Base-by-base conservation (phyloP, 1,140 invertebrate species). In the Helicoverpa armigera region DNA sequence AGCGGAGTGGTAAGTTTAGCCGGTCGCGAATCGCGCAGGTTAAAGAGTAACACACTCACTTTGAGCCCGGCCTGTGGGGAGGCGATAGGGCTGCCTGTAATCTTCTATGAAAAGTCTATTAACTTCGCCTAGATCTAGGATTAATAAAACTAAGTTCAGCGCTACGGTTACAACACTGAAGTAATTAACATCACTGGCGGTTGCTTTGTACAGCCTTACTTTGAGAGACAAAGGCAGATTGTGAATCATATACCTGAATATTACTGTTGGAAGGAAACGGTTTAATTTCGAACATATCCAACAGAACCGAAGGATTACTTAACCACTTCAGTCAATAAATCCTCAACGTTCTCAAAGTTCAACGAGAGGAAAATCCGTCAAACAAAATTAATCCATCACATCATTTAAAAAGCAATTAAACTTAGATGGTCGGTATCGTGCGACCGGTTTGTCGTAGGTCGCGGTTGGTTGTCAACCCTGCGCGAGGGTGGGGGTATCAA, bases 41-140 rank as follows among this genome's bases (percentile, higher is more conserved):
- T 94, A 94, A 94, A 94, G 92, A 94, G 93, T 94, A 94, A 94
- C 93, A 94, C 92, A 93, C 93, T 94, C 91, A 90, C 92, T 94
- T 92, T 94, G 93, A 90, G 90, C 91, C 83, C 77, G 89, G 84
- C 81, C 76, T 80, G 83, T 81, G 84, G 85, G 88, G 81, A 81
- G 29, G 58, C 35, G n/a, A 76, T 82, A 92, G 93, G 92, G 91
- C 82, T 92, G 90, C 23, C 23, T 23, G 23, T 23, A 23, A 23
- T 23, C 86, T 11, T 67, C 63, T 67, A 67, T 48, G 60, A 63
- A 43, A 43, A 9, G 35, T 43, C 35, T 43, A 9, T 9, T 9
- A 43, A 43, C 5, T 43, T 43, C 35, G 5, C 5, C 3, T 43
- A 7, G 35, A 43, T 43, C 3, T 43, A 43, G 35, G 5, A 43